Evolutionary conservation across 2,888 invertebrate species (phyloP).

Genomic region (Cryptops parisi): DNA sequence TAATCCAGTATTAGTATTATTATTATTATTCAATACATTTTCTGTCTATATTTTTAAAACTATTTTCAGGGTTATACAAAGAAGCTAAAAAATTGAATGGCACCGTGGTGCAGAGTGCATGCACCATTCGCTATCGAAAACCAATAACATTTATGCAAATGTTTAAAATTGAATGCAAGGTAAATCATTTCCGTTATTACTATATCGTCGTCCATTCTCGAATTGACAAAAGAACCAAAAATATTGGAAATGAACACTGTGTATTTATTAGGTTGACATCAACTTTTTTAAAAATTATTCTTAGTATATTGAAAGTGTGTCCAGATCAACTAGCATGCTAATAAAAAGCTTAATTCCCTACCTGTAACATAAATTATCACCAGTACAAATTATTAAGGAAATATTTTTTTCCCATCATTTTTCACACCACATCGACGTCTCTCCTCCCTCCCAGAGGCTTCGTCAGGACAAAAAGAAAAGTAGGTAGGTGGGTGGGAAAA

Average conservation of each 20-base stretch:
- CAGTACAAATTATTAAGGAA: background rate
- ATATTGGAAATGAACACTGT: background rate
- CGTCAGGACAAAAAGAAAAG: too few species aligned
- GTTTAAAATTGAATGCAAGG: constrained; percentile 15
- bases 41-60: background rate
- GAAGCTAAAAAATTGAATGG: constrained; percentile 58
- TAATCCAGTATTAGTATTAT: too few species aligned
- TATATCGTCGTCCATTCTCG: background rate
- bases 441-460: too few species aligned
- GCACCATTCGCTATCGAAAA: constrained; percentile 54
- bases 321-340: too few species aligned
- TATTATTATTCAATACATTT: too few species aligned
- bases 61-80: constrained; percentile 46
- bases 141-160: constrained; percentile 15
- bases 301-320: background rate
- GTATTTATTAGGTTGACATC: background rate
- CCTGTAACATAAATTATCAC: background rate
- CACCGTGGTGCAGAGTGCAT: constrained; percentile 59
- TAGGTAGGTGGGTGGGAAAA: too few species aligned
- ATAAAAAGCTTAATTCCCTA: background rate
- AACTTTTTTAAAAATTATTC: too few species aligned
- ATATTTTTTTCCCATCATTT: background rate
- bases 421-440: too few species aligned
- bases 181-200: constrained; percentile 7
- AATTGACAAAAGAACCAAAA: background rate